Evolutionary conservation across 2,113 vertebrate genomes (phyloP).

Genomic region (Columba livia): DNA sequence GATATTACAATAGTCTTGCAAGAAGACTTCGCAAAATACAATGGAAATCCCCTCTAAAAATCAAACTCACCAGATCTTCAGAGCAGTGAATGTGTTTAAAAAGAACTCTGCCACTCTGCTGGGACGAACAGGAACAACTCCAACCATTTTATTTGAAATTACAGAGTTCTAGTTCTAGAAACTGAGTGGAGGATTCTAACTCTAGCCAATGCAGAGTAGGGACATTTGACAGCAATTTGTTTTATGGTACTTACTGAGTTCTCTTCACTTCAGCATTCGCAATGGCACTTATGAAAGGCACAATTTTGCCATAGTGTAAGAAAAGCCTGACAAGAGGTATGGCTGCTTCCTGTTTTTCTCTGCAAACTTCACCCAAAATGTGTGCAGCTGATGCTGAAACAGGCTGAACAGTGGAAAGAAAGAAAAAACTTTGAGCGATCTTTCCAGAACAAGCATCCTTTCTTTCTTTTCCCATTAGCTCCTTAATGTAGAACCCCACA

Average conservation of each 20-base stretch:
- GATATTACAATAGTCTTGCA: not conserved
- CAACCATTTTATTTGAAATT: not conserved
- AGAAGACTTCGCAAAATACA: not conserved
- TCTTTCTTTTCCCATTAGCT: not conserved
- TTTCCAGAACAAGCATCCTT: not conserved
- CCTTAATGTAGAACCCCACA: not conserved
- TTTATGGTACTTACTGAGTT: conserved; percentile 89
- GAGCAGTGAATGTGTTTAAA: not conserved
- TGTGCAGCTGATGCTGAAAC: conserved; percentile 94
- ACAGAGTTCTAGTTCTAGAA: not conserved
- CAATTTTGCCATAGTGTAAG: conserved; percentile 92
- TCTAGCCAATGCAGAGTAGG: not conserved
- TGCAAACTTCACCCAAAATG: conserved; percentile 93
- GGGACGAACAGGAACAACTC: not conserved
- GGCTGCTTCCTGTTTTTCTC: conserved; percentile 97
- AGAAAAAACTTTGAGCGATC: not conserved
- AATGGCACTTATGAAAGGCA: conserved; percentile 97
- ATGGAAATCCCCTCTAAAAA: not conserved
- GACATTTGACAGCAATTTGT: not conserved
- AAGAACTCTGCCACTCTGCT: not conserved
- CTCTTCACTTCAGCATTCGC: conserved; percentile 94
- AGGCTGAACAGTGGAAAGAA: conserved; percentile 77
- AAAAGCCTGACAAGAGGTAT: conserved; percentile 94
- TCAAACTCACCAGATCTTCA: not conserved
- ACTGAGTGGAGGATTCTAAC: not conserved